Base-by-base conservation (phyloP, 2,113 vertebrate genomes). In the Thryonomys swinderianus region DNA sequence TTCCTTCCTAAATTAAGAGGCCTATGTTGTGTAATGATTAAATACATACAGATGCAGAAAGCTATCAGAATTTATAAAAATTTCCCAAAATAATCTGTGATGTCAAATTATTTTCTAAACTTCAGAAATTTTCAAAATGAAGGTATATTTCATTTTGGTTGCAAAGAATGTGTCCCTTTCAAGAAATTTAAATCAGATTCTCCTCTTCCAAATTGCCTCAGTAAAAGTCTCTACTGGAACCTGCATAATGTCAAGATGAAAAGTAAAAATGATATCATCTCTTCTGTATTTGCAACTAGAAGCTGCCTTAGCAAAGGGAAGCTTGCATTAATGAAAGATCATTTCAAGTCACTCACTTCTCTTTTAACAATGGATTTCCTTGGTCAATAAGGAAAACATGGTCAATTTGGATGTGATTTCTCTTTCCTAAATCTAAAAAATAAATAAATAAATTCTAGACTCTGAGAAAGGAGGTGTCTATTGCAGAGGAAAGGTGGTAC, bases 141-240 rank as follows among this genome's bases (percentile, higher is more conserved):
- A 93, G 9, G 25, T 18, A 61, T 4, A 64, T 87, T 94, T 93
- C 85, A 85, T 81, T 96, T 90, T 78, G 48, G 59, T 93, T 89
- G n/a, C 66, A 37, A 80, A 25, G 23, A 76, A 95, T 59, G 10
- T 81, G 91, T n/a, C 30, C 40, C 66, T 76, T 95, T 90, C 20
- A 79, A 96, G 53, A 96, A 95, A 95, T 67, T 57, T 82, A 94
- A 96, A 95, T 95, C 76, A 93, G 45, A 95, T 55, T 61, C 62
- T 78, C 59, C 55, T 55, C 91, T 95, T 79, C 61, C 64, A 53
- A 81, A 34, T 86, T 78, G 71, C 90, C 79, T 95, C 32, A 82
- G 79, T 64, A 78, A 48, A 96, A 90, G n/a, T 93, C 51, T 92
- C 85, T 78, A 79, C 51, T 91, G 37, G 57, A 89, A 67, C 66